Percentiles rank a stretch among this genome's conserved stretches.
Evolutionary conservation across 2,888 invertebrate genomes (phyloP).

Genomic region (Acleris literana): DNA sequence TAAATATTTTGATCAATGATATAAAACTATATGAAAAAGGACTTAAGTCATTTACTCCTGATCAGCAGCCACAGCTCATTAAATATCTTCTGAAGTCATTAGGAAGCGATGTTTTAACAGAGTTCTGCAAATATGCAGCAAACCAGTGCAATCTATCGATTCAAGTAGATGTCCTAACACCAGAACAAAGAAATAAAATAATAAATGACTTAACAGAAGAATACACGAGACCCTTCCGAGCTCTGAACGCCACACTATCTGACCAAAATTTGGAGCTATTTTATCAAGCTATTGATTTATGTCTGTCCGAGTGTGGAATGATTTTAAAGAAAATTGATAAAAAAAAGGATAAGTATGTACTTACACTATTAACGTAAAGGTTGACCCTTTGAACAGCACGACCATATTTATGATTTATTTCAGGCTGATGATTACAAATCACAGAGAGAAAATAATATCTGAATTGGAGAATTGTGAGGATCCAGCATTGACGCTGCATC

Average conservation of each 20-base stretch:
- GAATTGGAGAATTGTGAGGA: slow-evolving; percentile 90
- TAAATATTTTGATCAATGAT: slow-evolving; percentile 89
- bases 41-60: slow-evolving; percentile 84
- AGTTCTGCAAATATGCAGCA: slow-evolving; percentile 90
- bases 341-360: slow-evolving; percentile 88
- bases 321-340: slow-evolving; percentile 95
- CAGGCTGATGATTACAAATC: slow-evolving; percentile 89
- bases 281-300: slow-evolving; percentile 88
- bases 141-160: slow-evolving; percentile 87
- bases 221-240: slow-evolving; percentile 85
- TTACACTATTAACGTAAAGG: no score
- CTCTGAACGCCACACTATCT: slow-evolving; percentile 87
- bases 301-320: slow-evolving; percentile 89
- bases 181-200: slow-evolving; percentile 88
- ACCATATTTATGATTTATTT: slow-evolving; percentile 43
- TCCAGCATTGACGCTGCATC: slow-evolving; percentile 90
- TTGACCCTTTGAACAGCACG: no score
- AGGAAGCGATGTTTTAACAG: slow-evolving; percentile 91
- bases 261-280: slow-evolving; percentile 91
- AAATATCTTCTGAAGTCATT: slow-evolving; percentile 94
- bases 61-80: slow-evolving; percentile 86
- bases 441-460: slow-evolving; percentile 91
- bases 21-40: slow-evolving; percentile 92
- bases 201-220: slow-evolving; percentile 87
- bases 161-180: slow-evolving; percentile 83